These are phyloP conservation scores for Chaetura pelagica DNA, from an alignment of 2,113 vertebrate genomes.

Conservation along the genomic window DNA sequence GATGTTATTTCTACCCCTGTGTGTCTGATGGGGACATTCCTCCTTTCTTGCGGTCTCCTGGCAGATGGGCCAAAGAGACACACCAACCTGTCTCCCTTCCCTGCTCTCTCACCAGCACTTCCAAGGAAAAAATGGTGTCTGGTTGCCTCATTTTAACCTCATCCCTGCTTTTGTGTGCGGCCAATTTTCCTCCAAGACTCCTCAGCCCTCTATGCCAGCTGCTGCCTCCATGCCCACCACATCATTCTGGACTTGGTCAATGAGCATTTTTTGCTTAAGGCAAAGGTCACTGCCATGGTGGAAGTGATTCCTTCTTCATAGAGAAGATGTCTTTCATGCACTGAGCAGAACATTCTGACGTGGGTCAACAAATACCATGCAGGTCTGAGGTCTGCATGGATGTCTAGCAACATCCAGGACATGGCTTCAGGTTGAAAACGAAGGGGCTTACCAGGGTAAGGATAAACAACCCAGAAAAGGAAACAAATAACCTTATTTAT, in stretches of 20 bases:
- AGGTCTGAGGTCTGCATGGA: not conserved
- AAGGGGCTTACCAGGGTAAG: not conserved
- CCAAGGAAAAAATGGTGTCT: not conserved
- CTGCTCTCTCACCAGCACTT: not conserved
- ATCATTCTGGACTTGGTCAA: not conserved
- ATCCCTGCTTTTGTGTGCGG: rapidly evolving
- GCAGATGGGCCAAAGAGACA: not conserved
- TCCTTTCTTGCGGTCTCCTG: not conserved
- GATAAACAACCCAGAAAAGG: not conserved
- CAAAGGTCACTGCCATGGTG: not conserved
- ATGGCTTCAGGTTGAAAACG: not conserved
- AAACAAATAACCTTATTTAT: not conserved
- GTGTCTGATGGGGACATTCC: not conserved
- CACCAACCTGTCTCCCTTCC: not conserved
- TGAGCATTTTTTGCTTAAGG: not conserved
- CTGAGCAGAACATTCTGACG: not conserved
- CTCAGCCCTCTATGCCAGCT: not conserved
- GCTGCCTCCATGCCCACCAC: not conserved
- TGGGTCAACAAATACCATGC: not conserved
- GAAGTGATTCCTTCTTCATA: not conserved
- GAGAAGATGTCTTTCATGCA: not conserved
- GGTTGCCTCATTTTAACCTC: not conserved
- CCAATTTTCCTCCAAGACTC: not conserved
- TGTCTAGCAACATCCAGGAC: not conserved
- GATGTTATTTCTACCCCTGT: not conserved